Percentiles rank a stretch among this genome's conserved stretches.
Evolutionary conservation across 2,888 invertebrate species (phyloP).

Genomic region (Dermolepida albohirtum): DNA sequence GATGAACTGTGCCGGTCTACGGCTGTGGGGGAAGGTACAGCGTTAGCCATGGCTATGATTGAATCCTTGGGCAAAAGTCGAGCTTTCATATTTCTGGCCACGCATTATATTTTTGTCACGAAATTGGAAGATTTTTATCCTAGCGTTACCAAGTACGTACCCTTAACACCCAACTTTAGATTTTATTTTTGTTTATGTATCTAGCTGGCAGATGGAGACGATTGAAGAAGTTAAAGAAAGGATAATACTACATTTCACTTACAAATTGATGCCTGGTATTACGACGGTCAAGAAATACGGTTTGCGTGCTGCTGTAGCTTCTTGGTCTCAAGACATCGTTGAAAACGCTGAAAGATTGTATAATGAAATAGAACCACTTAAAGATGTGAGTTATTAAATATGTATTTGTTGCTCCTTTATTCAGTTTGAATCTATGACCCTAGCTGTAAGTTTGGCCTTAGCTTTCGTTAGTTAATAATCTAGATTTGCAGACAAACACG

Average conservation of each 20-base stretch:
- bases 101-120: conserved; percentile 77
- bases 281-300: conserved; percentile 75
- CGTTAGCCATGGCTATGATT: conserved; percentile 83
- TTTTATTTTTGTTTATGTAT: conserved; percentile 37
- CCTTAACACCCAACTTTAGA: background rate
- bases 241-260: conserved; percentile 71
- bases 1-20: conserved; percentile 92
- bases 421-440: too few species aligned
- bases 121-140: conserved; percentile 73
- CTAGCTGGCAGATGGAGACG: conserved; percentile 68
- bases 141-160: conserved; percentile 80
- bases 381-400: conserved; percentile 54
- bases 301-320: conserved; percentile 72
- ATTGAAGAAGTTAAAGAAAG: conserved; percentile 57
- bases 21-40: conserved; percentile 82
- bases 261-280: conserved; percentile 72
- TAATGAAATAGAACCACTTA: conserved; percentile 59
- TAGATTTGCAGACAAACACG: too few species aligned
- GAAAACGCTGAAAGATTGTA: conserved; percentile 66
- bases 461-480: too few species aligned
- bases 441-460: too few species aligned
- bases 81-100: conserved; percentile 77
- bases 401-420: too few species aligned
- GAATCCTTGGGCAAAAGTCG: conserved; percentile 75
- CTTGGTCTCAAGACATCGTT: conserved; percentile 71